Percentiles rank a stretch among this genome's conserved stretches.
These are phyloP conservation scores for Pyrrhosoma nymphula DNA, from an alignment of 2,888 invertebrate species.

Conservation along the genomic window DNA sequence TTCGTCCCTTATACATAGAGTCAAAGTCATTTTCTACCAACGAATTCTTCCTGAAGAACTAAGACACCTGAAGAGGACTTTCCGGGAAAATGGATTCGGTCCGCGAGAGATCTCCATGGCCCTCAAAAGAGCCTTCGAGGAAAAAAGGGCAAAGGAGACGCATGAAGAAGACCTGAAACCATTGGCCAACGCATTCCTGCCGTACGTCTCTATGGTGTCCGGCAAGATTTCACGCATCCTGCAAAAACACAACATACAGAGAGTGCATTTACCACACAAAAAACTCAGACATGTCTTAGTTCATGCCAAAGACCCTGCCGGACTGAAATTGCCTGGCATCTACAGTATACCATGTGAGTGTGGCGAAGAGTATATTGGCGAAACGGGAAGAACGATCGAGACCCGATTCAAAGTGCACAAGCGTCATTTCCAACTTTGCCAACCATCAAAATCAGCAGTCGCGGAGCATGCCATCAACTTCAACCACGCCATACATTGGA, in stretches of 20 bases:
- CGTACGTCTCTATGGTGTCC: background rate
- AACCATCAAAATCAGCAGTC: no score
- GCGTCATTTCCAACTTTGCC: no score
- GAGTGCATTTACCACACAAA: background rate
- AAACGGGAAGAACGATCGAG: background rate
- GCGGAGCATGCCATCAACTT: no score
- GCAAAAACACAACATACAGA: background rate
- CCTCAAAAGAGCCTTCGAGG: background rate
- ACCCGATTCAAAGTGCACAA: background rate
- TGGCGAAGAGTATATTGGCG: background rate
- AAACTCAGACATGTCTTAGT: background rate
- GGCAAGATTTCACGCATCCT: no score
- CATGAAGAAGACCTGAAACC: no score
- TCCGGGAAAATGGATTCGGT: background rate
- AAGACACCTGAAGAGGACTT: background rate
- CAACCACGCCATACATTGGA: no score
- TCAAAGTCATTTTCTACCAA: background rate
- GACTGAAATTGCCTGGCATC: no score
- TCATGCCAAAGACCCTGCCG: background rate
- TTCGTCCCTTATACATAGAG: background rate
- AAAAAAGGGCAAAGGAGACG: background rate
- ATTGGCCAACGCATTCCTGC: background rate
- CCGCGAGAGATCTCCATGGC: background rate
- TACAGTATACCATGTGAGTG: background rate
- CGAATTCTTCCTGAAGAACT: background rate